Evolutionary conservation across 2,888 invertebrate genomes (phyloP).

Genomic region (Chaetoderma sp.): DNA sequence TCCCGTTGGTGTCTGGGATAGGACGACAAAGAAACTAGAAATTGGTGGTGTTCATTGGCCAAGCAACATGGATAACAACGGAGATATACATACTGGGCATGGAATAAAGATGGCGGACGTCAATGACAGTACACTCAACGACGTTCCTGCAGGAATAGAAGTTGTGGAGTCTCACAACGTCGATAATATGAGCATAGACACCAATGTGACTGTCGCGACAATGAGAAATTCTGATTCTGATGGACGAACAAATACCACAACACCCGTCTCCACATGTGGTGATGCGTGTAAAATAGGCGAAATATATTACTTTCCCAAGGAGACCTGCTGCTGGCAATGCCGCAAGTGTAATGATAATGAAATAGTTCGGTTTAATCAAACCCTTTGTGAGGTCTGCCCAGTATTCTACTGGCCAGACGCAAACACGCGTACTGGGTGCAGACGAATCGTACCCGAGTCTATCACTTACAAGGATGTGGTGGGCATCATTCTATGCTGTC

Average conservation of each 20-base stretch:
- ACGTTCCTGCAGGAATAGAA: too few species aligned
- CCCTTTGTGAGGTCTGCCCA: constrained; percentile 48
- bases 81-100: too few species aligned
- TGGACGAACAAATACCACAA: too few species aligned
- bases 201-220: too few species aligned
- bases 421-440: constrained; percentile 30
- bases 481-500: constrained; percentile 39
- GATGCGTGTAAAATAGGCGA: constrained; percentile 42
- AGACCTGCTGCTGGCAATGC: constrained; percentile 61
- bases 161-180: too few species aligned
- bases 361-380: constrained; percentile 45
- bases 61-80: too few species aligned
- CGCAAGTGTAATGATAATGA: constrained; percentile 54
- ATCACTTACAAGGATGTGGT: constrained; percentile 34
- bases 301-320: constrained; percentile 51
- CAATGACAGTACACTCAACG: too few species aligned
- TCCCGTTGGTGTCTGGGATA: constrained; percentile 50
- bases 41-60: too few species aligned
- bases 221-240: too few species aligned
- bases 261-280: constrained; percentile 42
- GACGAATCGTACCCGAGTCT: constrained; percentile 32
- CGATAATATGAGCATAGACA: too few species aligned
- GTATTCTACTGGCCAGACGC: constrained; percentile 42
- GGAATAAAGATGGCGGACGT: too few species aligned
- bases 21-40: constrained; percentile 36